A percentile compares a stretch with the other conserved stretches of the same genome.
Conservation (phyloP, 2,113 vertebrate genomes). For the Grantiella picta region DNA sequence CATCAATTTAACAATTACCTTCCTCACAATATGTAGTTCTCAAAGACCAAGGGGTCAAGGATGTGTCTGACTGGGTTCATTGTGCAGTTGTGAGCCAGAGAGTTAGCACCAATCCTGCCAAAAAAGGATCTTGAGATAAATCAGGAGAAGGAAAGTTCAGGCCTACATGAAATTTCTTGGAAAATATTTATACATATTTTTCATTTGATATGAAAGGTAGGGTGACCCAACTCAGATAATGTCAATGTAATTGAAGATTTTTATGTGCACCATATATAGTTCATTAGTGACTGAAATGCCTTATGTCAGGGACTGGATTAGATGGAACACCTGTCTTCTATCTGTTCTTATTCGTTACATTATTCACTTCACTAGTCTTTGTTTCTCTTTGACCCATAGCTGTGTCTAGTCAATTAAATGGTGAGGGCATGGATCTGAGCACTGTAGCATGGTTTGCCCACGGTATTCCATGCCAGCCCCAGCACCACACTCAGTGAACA, state of each 20-base stretch:
- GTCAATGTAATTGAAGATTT: neutral
- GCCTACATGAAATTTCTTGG: neutral
- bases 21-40: neutral
- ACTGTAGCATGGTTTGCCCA: accelerated
- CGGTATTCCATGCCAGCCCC: neutral
- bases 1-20: neutral
- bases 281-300: neutral
- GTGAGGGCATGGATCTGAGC: neutral
- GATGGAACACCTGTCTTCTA: neutral
- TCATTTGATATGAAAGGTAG: neutral
- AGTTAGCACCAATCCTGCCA: neutral
- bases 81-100: neutral
- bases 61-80: neutral
- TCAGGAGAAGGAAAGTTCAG: neutral
- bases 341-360: neutral
- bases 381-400: neutral
- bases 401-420: neutral
- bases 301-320: neutral
- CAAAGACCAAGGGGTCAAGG: neutral
- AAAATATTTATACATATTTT: neutral
- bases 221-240: neutral
- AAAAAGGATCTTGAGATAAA: neutral
- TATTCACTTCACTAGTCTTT: neutral
- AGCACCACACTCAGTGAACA: accelerated
- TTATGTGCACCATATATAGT: neutral